phyloP scores from a whole-genome alignment of 2,797 vertebrate species.

The Tokudaia muenninki region DNA sequence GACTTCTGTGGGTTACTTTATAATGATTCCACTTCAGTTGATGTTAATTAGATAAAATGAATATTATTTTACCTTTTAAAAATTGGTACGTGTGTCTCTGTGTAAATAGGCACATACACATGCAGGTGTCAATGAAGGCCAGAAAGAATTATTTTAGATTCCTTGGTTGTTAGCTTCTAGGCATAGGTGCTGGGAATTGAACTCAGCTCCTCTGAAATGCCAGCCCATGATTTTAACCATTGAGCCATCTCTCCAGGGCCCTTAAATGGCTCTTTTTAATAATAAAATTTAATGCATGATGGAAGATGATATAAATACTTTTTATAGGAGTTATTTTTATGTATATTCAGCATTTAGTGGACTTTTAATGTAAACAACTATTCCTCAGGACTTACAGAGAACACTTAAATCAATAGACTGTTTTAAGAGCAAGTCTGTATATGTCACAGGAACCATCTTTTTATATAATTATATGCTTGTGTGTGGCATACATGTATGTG shows the following conservation, averaged over 20 bases:
- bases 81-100: not conserved
- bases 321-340: not conserved
- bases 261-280: not conserved
- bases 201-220: not conserved
- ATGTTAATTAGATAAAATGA: not conserved
- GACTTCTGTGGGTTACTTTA: not conserved
- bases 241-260: not conserved
- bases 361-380: not conserved
- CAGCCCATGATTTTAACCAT: not conserved
- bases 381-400: not conserved
- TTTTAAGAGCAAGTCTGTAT: not conserved
- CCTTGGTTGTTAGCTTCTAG: not conserved
- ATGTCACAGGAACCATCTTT: not conserved
- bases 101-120: no score
- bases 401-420: not conserved
- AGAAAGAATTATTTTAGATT: not conserved
- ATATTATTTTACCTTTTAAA: not conserved
- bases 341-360: not conserved
- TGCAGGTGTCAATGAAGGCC: not conserved
- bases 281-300: not conserved
- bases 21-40: not conserved
- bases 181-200: not conserved
- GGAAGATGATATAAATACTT: not conserved
- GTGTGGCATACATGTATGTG: not conserved
- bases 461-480: not conserved